phyloP scores from a whole-genome alignment of 2,888 invertebrate species.

The Agrotis segetum region DNA sequence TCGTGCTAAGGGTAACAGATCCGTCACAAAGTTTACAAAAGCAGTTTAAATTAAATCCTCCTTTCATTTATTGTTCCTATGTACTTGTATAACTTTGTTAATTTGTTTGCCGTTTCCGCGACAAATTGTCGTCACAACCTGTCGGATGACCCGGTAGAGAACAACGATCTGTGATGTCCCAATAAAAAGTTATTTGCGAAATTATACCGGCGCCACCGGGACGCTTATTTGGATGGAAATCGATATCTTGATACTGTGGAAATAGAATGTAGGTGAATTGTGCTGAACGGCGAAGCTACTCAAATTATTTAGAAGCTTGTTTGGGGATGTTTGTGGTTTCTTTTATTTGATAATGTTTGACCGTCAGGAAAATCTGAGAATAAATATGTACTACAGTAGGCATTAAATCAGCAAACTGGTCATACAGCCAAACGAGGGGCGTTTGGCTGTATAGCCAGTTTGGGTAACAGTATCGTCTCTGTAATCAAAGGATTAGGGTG shows the following conservation, averaged over 20 bases:
- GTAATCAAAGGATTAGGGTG: too few relatives aligned
- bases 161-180: constrained; percentile 74
- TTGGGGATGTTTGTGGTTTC: constrained; percentile 1
- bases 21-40: too few relatives aligned
- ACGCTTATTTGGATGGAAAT: constrained; percentile 72
- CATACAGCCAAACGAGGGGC: too few relatives aligned
- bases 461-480: too few relatives aligned
- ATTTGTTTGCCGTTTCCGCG: constrained; percentile 55
- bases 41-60: not conserved
- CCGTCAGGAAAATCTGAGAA: not conserved
- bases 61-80: not conserved
- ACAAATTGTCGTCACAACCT: constrained; percentile 39
- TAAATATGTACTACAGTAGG: not conserved
- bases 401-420: too few relatives aligned
- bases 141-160: constrained; percentile 46
- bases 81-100: constrained; percentile 47
- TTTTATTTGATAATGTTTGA: not conserved
- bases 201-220: constrained; percentile 79
- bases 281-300: constrained; percentile 18
- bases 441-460: too few relatives aligned
- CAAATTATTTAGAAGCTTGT: constrained; percentile 10
- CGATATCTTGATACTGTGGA: constrained; percentile 70
- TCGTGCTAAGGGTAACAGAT: too few relatives aligned
- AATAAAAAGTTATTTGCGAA: constrained; percentile 82
- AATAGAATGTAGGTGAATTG: constrained; percentile 75